phyloP scores from a whole-genome alignment of 2,797 vertebrate species.

The Galaxias olidus region DNA sequence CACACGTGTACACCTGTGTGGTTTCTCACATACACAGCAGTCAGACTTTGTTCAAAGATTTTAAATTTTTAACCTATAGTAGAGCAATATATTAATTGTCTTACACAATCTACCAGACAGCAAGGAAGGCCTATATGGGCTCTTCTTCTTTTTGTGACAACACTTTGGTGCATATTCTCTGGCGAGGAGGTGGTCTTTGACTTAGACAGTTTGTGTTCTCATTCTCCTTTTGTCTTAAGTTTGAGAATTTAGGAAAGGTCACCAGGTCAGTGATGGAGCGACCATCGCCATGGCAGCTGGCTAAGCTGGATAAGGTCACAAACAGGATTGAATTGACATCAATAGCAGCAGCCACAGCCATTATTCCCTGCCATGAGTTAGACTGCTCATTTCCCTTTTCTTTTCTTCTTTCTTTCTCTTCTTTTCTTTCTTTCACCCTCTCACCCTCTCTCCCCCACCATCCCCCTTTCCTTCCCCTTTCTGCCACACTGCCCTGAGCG shows the following conservation, averaged over 20 bases:
- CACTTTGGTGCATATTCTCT: conserved; percentile 22
- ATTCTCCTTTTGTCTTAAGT: conserved; percentile 22
- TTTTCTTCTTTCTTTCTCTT: conserved; percentile 62
- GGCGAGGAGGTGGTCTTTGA: not conserved
- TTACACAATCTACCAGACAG: too few species aligned
- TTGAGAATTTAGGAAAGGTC: conserved; percentile 22
- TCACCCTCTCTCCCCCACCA: conserved; percentile 40
- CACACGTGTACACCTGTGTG: too few species aligned
- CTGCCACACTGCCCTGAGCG: conserved; percentile 42
- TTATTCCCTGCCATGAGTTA: conserved; percentile 48
- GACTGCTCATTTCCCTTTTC: conserved; percentile 62
- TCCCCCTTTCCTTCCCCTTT: conserved; percentile 42
- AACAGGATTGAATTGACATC: conserved; percentile 66
- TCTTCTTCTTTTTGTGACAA: not conserved
- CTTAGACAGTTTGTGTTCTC: not conserved
- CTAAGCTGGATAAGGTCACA: conserved; percentile 56
- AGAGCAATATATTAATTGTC: too few species aligned
- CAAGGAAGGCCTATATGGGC: not conserved
- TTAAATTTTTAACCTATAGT: too few species aligned
- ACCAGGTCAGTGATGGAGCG: conserved; percentile 39
- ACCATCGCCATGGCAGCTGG: conserved; percentile 35
- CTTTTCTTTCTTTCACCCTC: conserved; percentile 31
- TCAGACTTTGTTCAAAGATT: too few species aligned
- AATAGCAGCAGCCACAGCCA: conserved; percentile 36
- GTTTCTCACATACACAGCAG: too few species aligned